Conservation (phyloP, 2,888 invertebrate species). For the Acleris literana region DNA sequence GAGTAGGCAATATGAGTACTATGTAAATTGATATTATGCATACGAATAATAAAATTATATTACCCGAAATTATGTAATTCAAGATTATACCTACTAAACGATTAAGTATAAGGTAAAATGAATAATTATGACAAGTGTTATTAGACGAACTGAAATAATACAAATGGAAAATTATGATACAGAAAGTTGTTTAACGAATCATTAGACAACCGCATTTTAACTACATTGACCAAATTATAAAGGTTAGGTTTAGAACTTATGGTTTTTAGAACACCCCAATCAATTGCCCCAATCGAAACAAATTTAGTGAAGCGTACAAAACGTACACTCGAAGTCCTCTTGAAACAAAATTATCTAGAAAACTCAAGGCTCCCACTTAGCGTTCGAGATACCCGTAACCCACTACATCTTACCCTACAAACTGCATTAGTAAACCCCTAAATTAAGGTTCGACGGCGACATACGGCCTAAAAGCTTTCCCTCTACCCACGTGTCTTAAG, state of each 20-base stretch:
- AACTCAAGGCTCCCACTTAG: constrained; percentile 12
- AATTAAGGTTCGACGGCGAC: constrained; percentile 14
- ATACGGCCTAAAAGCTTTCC: constrained; percentile 30
- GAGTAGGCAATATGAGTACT: too few species aligned
- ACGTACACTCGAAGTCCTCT: background rate
- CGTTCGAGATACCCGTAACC: constrained; percentile 5
- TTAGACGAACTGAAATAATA: too few species aligned
- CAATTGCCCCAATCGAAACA: background rate
- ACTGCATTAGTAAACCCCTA: constrained; percentile 29
- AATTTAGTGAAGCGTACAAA: background rate
- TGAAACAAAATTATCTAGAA: constrained; percentile 12
- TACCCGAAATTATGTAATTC: too few species aligned
- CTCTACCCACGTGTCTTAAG: constrained; percentile 49
- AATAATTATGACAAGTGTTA: too few species aligned
- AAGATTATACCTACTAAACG: too few species aligned
- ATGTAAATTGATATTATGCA: too few species aligned
- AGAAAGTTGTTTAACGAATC: too few species aligned
- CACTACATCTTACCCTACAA: constrained; percentile 13
- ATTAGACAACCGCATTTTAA: too few species aligned
- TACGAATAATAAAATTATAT: too few species aligned
- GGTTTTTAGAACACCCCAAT: background rate
- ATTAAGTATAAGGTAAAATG: too few species aligned
- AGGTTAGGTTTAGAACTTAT: background rate
- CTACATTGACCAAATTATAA: too few species aligned
- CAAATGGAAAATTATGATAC: too few species aligned